A percentile compares a stretch with the other conserved stretches of the same genome.
Evolutionary conservation across 2,888 invertebrate genomes (phyloP).

Genomic region (Drosophila anomalata): DNA sequence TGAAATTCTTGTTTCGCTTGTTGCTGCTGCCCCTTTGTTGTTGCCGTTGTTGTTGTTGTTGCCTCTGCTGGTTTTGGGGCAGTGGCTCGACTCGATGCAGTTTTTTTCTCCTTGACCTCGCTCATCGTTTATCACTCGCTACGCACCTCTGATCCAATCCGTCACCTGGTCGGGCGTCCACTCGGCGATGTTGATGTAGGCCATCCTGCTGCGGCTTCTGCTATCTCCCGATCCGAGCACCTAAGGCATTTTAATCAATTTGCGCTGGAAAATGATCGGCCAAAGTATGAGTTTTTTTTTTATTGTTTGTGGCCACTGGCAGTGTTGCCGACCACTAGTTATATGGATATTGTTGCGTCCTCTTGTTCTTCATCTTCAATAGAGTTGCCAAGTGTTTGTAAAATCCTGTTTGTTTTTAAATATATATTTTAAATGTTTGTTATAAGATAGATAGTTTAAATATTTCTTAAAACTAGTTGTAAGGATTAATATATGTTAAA

Average conservation of each 20-base stretch:
- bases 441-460: not conserved
- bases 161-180: conserved; percentile 96
- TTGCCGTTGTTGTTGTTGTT: conserved; percentile 32
- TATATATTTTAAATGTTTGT: not conserved
- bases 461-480: too few species aligned
- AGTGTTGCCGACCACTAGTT: conserved; percentile 52
- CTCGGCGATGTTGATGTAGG: conserved; percentile 93
- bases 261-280: conserved; percentile 56
- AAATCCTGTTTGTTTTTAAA: not conserved
- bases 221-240: conserved; percentile 31
- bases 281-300: conserved; percentile 43
- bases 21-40: conserved; percentile 29
- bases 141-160: conserved; percentile 93
- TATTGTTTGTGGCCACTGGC: conserved; percentile 51
- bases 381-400: not conserved
- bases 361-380: conserved; percentile 4
- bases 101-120: conserved; percentile 70
- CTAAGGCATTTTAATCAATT: conserved; percentile 58
- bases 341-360: conserved; percentile 53
- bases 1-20: conserved; percentile 40
- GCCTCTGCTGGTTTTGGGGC: conserved; percentile 52
- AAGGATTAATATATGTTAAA: too few species aligned
- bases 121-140: conserved; percentile 15
- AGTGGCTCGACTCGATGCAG: conserved; percentile 43
- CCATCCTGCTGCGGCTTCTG: conserved; percentile 85